Evolutionary conservation across 2,797 vertebrate genomes (phyloP), one percentile per base, ranked within the genome.

Genomic region (Otolemur crassicaudatus): DNA sequence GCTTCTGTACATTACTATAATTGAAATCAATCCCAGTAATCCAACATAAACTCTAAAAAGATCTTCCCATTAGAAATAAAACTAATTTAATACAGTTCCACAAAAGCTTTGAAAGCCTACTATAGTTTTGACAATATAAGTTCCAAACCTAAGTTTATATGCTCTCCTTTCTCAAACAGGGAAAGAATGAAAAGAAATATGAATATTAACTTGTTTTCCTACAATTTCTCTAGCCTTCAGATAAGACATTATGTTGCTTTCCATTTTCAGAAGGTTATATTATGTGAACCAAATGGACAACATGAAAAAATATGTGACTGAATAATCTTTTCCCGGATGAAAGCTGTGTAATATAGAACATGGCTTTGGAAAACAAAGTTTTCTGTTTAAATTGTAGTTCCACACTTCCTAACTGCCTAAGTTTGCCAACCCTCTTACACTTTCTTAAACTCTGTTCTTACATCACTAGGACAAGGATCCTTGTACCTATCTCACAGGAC

Each of bases 211-310:
- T 83, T 92, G 80, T 90, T 86, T 79, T 14, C 43, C 46, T 85
- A 14, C 37, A 84, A 14, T 70, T 83, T 91, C 63, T 91, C 43
- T 23, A 94, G 49, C 25, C 53, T 94, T 92, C 29, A 14, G 58
- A 19, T 79, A 0, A 79, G 87, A 91, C 46, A 93, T 53, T 20
- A 58, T 31, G 29, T 8, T 79, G 75, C 31, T 37, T 94, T 46
- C 76, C 16, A 56, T 19, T 73, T 94, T 95, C 31, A 43, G n/a
- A 87, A 90, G 43, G 7, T 87, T 94, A 79, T 94, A 75, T 75
- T 81, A 46, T 70, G 49, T 92, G 37, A 87, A 90, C 40, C 69
- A 89, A 94, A 80, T 91, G 85, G 87, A 90, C 14, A 81, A 91
- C 92, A 76, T 91, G 88, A 89, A 96, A 73, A 63, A 73, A 95